Base-by-base conservation (phyloP, 2,888 invertebrate genomes). In the Amitus sp. region DNA sequence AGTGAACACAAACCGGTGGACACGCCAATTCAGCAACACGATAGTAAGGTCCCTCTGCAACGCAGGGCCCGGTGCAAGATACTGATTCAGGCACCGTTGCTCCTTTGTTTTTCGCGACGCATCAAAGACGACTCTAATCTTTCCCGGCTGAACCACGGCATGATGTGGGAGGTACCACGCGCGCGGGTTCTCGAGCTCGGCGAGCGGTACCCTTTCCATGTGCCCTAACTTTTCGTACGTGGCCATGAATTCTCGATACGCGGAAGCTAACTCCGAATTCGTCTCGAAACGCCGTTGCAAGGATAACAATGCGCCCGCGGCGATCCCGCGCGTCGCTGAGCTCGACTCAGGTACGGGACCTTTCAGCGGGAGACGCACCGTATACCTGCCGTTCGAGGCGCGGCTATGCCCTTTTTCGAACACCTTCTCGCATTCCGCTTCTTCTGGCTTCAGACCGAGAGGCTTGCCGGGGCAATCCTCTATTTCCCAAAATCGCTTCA, bases 151-250 rank as follows among this genome's bases (percentile, higher is more conserved):
- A 13, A 55, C 30, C 9, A 61, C 47, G 0, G 51, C 33, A 13
- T 62, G 57, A 46, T 57, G 57, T 1, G 57, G 53, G 4, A 62
- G 18, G 30, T 63, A 54, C 56, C 56, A 49, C 0, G 51, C 39
- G 4, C 17, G n/a, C 15, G 19, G 27, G 17, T 40, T 18, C 6
- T 1, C 1, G 7, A 40, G 19, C 10, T 57, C 54, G 0, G 18
- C n/a, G 1, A 9, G 0, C 9, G 23, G 42, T 7, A 57, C n/a
- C 2, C 45, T 23, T 7, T 40, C 33, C 57, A 62, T 62, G 30
- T 62, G 62, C 10, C 54, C 58, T 1, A 58, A 15, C 1, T n/a
- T 12, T 30, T 54, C 53, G n/a, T 63, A 60, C 0, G 12, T 37
- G 0, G 13, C 2, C 56, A 60, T 57, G 37, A 63, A 63, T 0